Conservation (phyloP, 2,113 vertebrate species). For the Cromileptes altivelis region DNA sequence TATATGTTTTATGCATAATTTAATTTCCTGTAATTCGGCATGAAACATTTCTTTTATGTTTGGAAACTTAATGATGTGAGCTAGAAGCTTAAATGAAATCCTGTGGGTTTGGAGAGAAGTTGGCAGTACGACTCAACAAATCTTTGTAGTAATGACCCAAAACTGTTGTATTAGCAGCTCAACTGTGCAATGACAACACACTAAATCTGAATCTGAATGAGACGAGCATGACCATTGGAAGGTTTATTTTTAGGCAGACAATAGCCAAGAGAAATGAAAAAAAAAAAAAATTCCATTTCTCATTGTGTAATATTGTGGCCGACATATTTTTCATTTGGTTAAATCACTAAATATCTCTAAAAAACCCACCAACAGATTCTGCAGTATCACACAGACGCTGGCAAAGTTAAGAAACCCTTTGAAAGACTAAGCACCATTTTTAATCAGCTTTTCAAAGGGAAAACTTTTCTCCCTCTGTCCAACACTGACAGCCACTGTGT, state of each 20-base stretch:
- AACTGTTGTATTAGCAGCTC: slow-evolving; percentile 5
- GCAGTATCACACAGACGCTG: slow-evolving; percentile 4
- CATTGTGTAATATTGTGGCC: slow-evolving; percentile 1
- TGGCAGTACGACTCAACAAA: slow-evolving; percentile 1
- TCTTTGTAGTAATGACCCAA: neutral
- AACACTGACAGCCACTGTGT: slow-evolving; percentile 24
- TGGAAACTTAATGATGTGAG: slow-evolving; percentile 33
- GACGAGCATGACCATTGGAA: neutral
- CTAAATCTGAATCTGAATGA: slow-evolving; percentile 1
- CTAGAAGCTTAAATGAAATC: slow-evolving; percentile 9
- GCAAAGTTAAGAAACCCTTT: slow-evolving; percentile 16
- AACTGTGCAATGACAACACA: slow-evolving; percentile 11
- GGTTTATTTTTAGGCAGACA: neutral
- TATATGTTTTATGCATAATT: slow-evolving; percentile 30
- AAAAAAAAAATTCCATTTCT: neutral
- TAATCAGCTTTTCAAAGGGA: slow-evolving; percentile 52
- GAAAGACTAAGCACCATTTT: slow-evolving; percentile 24
- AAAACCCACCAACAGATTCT: slow-evolving; percentile 3
- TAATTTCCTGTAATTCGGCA: neutral
- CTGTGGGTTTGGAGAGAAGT: neutral
- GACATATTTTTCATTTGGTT: neutral
- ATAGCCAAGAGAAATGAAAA: neutral
- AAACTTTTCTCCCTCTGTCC: slow-evolving; percentile 26
- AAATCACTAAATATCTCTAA: neutral
- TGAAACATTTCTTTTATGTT: slow-evolving; percentile 24